A percentile compares a stretch with the other conserved stretches of the same genome.
Evolutionary conservation across 2,797 vertebrate species (phyloP).

Genomic region (Thripadectes ignobilis): DNA sequence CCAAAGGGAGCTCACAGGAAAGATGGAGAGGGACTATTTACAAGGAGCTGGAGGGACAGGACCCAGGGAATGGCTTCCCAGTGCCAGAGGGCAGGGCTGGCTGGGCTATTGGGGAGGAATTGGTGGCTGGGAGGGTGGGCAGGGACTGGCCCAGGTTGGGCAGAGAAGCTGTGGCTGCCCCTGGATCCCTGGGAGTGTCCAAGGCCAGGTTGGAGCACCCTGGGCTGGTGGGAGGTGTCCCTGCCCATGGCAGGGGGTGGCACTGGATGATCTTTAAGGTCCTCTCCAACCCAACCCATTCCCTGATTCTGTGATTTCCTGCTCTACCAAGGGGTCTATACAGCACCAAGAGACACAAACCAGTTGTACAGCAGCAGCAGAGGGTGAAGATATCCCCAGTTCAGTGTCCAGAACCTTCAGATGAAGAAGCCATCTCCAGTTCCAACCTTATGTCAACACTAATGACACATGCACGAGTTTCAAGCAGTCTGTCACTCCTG

Average conservation of each 20-base stretch:
- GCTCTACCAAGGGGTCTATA: not conserved
- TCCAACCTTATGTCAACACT: rapidly evolving
- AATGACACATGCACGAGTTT: rapidly evolving
- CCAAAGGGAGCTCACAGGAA: not conserved
- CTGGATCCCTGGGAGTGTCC: not conserved
- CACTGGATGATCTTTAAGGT: not conserved
- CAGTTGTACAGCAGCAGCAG: not conserved
- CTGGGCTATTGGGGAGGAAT: not conserved
- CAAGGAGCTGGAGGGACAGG: not conserved
- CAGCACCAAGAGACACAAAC: rapidly evolving
- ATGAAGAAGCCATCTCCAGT: not conserved
- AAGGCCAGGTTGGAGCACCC: not conserved
- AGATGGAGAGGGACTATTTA: not conserved
- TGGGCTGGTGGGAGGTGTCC: not conserved
- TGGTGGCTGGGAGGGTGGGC: not conserved
- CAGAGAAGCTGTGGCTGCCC: not conserved
- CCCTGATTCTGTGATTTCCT: not conserved
- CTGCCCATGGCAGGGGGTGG: not conserved
- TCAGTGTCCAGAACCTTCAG: not conserved
- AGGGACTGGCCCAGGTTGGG: not conserved
- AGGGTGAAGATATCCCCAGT: rapidly evolving
- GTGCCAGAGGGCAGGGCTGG: not conserved
- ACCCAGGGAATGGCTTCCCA: not conserved
- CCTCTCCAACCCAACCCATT: not conserved
- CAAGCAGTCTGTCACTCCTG: not conserved